Base-by-base conservation (phyloP, 2,797 vertebrate genomes). In the Gila robusta region DNA sequence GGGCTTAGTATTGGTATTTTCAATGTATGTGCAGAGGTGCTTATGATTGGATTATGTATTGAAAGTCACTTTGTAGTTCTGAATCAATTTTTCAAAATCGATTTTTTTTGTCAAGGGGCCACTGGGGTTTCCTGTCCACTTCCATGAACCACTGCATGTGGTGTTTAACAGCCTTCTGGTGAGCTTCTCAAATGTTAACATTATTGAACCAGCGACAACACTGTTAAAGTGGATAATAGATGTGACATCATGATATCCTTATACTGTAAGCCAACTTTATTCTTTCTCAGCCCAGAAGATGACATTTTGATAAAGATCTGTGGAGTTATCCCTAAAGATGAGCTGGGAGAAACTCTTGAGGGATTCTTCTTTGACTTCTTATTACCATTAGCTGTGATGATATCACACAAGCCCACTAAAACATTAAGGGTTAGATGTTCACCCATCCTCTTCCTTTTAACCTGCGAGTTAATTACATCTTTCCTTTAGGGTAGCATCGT, bases 381-480 rank as follows among this genome's bases (percentile, higher is more conserved):
- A 91, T 93, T 92, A 93, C 71, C 83, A 90, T 88, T 89, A 80
- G 69, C 72, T 93, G 84, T 91, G 92, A 94, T 94, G 91, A 89
- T 90, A 87, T 67, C 81, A 87, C 77, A 81, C 72, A 49, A 47
- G 41, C 70, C 88, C 85, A 89, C 89, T 91, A 87, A 86, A 90
- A 92, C 82, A 92, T 92, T 87, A 87, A 91, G 91, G 91, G 91
- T 92, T 95, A 94, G 95, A 93, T 94, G 90, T 84, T 77, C 89
- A 83, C 89, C 89, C 84, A 89, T 89, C 90, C 89, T 91, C 87
- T 87, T 87, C 44, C 3, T 91, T 93, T 93, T 93, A 92, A 94
- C 94, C 93, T 93, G 91, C 83, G 47, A 94, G 94, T 93, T 95
- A 95, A 94, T 95, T 93, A 93, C 90, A 91, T 91, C 69, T 90